Percentiles rank a stretch among this genome's conserved stretches.
Conservation (phyloP, 1,140 invertebrate genomes). For the Samia ricini region DNA sequence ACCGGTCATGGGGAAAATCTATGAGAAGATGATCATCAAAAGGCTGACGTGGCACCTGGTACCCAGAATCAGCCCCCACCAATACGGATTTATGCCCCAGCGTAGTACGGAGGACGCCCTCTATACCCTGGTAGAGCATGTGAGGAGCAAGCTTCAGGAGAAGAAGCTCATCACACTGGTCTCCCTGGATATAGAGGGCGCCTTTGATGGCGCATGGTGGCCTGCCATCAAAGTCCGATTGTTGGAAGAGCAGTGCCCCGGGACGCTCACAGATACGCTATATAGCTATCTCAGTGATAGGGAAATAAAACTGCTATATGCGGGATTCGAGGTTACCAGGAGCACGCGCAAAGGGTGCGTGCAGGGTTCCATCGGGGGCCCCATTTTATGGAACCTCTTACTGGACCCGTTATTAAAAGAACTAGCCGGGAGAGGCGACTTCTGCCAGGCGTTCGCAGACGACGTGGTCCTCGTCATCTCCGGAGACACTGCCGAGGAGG, state of each 20-base stretch:
- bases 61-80: not conserved
- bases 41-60: not conserved
- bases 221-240: not conserved
- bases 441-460: not conserved
- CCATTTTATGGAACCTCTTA: not conserved
- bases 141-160: not conserved
- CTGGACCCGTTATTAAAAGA: not conserved
- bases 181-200: slow-evolving; percentile 26
- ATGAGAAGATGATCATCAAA: not conserved
- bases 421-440: not conserved
- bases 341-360: slow-evolving; percentile 5
- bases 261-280: slow-evolving; percentile 8
- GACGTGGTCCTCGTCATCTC: not conserved
- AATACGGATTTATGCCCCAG: not conserved
- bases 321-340: slow-evolving; percentile 8
- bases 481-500: slow-evolving; percentile 3
- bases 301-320: slow-evolving; percentile 17
- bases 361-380: not conserved
- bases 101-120: not conserved
- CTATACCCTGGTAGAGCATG: slow-evolving; percentile 4
- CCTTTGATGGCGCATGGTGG: not conserved
- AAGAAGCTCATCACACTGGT: slow-evolving; percentile 12
- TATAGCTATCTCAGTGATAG: slow-evolving; percentile 18
- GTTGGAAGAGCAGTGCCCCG: slow-evolving; percentile 15
- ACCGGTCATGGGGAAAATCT: not conserved